Evolutionary conservation across 2,888 invertebrate species (phyloP), one percentile per base, ranked within the genome.

Genomic region (Phrixothrix hirtus): DNA sequence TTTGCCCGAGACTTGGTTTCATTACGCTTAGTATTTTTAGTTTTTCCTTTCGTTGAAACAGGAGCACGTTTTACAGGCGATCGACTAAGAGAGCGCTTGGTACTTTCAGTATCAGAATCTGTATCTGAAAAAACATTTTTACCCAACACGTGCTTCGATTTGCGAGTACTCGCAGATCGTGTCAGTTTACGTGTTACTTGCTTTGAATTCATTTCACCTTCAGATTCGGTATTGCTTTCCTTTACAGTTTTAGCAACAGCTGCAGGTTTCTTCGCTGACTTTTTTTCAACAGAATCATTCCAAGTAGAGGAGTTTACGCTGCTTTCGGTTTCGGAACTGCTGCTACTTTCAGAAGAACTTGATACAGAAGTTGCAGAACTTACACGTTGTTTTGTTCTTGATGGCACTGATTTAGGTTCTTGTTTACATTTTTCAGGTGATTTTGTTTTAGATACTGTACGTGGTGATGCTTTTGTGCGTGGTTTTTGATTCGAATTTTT

Each of bases 151-250:
- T 85, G 81, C 51, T 85, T 81, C 0, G 85, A 85, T 47, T 84
- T 85, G 1, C 88, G 76, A 2, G 86, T 85, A 36, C 84, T 86
- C 0, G 87, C 77, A 0, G 88, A 87, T 6, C 89, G 77, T 0
- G 89, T 88, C 14, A 85, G 72, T 65, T 89, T 89, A 12, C 88
- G 77, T 0, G 85, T 81, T 77, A 77, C 62, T 65, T 70, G 69
- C 63, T 71, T 65, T 59, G 70, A 13, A 36, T 53, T 57, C 16
- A 57, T 37, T 48, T 75, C 75, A 29, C 59, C 61, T 36, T 75
- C 74, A 1, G 74, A 69, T 46, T 75, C 75, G 6, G 69, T 66
- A 51, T 71, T 62, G 16, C 49, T 56, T 14, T 69, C 69, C 50
- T 61, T 55, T 30, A 30, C 25, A 36, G 52, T 39, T 57, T 63